Percentiles rank a stretch among this genome's conserved stretches.
phyloP scores from a whole-genome alignment of 1,140 invertebrate genomes.

The Chrysopa pallens region DNA sequence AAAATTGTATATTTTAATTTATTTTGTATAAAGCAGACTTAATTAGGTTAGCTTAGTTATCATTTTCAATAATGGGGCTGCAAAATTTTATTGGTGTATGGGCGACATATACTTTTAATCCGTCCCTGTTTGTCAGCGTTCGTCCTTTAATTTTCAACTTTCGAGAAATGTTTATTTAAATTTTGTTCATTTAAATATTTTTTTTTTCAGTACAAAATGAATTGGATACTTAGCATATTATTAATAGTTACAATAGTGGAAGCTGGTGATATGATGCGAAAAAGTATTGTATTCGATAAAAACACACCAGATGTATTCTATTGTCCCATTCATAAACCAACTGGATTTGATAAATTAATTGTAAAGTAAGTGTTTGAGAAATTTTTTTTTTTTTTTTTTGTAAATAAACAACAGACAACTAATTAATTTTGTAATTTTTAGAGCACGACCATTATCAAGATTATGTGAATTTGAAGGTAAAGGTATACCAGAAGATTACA shows the following conservation, averaged over 20 bases:
- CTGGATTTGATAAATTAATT: constrained; percentile 45
- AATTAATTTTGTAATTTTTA: constrained; percentile 11
- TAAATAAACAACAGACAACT: background rate
- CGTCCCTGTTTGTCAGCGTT: too few relatives aligned
- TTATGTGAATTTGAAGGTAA: constrained; percentile 60
- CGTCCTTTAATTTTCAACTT: too few relatives aligned
- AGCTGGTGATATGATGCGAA: constrained; percentile 54
- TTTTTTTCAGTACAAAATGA: too few relatives aligned
- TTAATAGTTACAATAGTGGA: background rate
- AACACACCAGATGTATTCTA: constrained; percentile 72
- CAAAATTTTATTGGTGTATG: too few relatives aligned
- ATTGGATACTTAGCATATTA: too few relatives aligned
- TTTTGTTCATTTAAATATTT: too few relatives aligned
- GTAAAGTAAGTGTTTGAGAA: constrained; percentile 26
- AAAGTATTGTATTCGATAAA: constrained; percentile 67
- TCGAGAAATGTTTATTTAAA: too few relatives aligned
- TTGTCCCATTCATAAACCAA: constrained; percentile 59
- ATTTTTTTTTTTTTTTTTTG: background rate
- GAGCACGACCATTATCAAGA: constrained; percentile 46
- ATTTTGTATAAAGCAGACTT: too few relatives aligned
- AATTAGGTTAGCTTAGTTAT: too few relatives aligned
- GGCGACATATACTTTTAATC: too few relatives aligned
- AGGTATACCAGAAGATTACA: constrained; percentile 50
- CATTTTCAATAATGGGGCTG: too few relatives aligned
- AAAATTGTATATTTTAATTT: too few relatives aligned